Evolutionary conservation across 2,113 vertebrate genomes (phyloP), one percentile per base, ranked within the genome.

Genomic region (Seriola dumerili): DNA sequence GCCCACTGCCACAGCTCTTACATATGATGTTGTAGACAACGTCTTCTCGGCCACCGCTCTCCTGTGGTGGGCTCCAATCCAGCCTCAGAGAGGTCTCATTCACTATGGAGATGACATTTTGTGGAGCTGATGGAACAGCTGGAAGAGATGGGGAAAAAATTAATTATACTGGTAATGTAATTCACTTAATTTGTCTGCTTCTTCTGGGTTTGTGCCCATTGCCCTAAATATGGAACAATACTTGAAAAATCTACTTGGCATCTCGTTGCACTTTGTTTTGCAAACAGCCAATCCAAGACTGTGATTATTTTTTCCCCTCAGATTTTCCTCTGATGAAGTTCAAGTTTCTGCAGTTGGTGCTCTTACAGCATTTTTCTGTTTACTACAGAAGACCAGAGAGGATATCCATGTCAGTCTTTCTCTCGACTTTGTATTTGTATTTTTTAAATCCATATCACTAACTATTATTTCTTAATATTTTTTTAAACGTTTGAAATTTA

Each of bases 11-110:
- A 0, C 98, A 99, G 94, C 97, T 99, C 91, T 99, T 99, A 89
- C 98, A 99, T 92, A 99, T 98, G 93, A 99, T 96, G 92, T 99
- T 99, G 92, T 98, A 99, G 21, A 99, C 97, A 2, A 99, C 94
- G 9, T 99, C 98, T 76, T 97, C 96, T 0, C 98, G 96, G 11
- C 98, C 97, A 0, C 98, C 97, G 0, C 91, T 87, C 84, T 99
- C 98, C 3, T 95, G 93, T 0, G 98, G 97, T 0, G 95, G 89
- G 16, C 78, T 95, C 98, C 98, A 99, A 87, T 98, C 97, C 50
- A 99, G 93, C 95, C 95, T 95, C 91, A 99, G 94, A 0, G 97
- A 99, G 0, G 98, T 99, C 92, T 99, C 98, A 0, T 99, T 99
- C 46, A 99, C 98, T 0, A 97, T 99, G 87, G 98, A 99, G 91